Evolutionary conservation across 2,797 vertebrate genomes (phyloP).

Genomic region (Arrhamphus sclerolepis): DNA sequence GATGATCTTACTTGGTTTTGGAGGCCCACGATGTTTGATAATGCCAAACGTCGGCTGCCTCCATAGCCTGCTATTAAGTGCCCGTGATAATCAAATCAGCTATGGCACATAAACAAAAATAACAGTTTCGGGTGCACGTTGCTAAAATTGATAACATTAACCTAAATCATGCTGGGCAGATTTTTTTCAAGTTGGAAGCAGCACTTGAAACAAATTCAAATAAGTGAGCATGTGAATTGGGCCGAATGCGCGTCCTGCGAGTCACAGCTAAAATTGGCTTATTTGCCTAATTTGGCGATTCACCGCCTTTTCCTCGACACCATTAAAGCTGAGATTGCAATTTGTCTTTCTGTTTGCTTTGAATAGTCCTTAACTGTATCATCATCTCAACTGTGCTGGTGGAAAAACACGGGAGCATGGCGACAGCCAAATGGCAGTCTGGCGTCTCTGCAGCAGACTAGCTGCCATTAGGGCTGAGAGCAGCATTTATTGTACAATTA

Average conservation of each 20-base stretch:
- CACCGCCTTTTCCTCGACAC: slow-evolving; percentile 70
- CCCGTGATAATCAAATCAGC: slow-evolving; percentile 13
- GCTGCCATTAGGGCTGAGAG: slow-evolving; percentile 92
- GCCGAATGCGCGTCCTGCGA: slow-evolving; percentile 55
- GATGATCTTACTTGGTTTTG: slow-evolving; percentile 49
- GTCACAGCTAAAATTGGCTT: slow-evolving; percentile 70
- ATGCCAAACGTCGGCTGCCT: slow-evolving; percentile 11
- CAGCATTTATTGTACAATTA: slow-evolving; percentile 97
- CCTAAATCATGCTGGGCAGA: slow-evolving; percentile 30
- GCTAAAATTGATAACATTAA: slow-evolving; percentile 27
- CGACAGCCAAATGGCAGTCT: slow-evolving; percentile 94
- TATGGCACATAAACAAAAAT: slow-evolving; percentile 17
- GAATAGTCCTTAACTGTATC: slow-evolving; percentile 86
- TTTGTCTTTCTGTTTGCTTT: slow-evolving; percentile 87
- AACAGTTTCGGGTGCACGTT: slow-evolving; percentile 8
- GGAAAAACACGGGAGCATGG: slow-evolving; percentile 88
- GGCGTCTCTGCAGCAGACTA: slow-evolving; percentile 90
- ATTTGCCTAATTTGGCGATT: slow-evolving; percentile 72
- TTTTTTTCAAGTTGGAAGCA: slow-evolving; percentile 40
- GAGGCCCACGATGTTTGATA: slow-evolving; percentile 40
- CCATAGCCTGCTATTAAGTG: slow-evolving; percentile 9
- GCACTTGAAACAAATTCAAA: slow-evolving; percentile 11
- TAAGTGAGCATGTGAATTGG: slow-evolving; percentile 50
- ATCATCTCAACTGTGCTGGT: slow-evolving; percentile 86
- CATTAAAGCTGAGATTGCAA: slow-evolving; percentile 84